Evolutionary conservation across 2,888 invertebrate genomes (phyloP).

Genomic region (Eupeodes latifasciatus): DNA sequence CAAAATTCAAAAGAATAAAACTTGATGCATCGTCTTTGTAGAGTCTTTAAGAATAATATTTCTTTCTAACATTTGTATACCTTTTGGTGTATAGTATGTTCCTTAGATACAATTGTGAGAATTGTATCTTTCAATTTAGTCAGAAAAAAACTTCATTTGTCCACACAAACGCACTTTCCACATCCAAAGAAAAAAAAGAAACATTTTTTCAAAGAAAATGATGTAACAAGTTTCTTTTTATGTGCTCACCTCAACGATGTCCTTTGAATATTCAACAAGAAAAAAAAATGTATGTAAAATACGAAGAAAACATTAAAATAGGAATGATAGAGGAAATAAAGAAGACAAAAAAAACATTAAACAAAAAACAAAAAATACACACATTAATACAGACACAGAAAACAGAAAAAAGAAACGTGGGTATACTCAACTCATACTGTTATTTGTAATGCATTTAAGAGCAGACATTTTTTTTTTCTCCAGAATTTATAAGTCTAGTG

Average conservation of each 20-base stretch:
- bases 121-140: not conserved
- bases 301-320: conserved; percentile 21
- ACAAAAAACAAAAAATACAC: conserved; percentile 24
- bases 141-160: conserved; percentile 45
- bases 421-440: conserved; percentile 23
- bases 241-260: conserved; percentile 55
- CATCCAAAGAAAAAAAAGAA: not conserved
- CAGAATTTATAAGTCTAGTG: conserved; percentile 51
- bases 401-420: not conserved
- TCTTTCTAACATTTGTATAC: conserved; percentile 45
- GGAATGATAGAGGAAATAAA: not conserved
- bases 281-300: conserved; percentile 5
- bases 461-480: conserved; percentile 44
- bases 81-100: not conserved
- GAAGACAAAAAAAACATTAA: not conserved
- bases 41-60: conserved; percentile 52
- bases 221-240: conserved; percentile 65
- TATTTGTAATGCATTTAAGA: conserved; percentile 60
- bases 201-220: conserved; percentile 16
- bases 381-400: conserved; percentile 29
- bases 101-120: not conserved
- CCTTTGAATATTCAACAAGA: conserved; percentile 45
- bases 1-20: conserved; percentile 22
- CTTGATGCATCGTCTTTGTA: conserved; percentile 65
- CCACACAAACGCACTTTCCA: conserved; percentile 23